Evolutionary conservation across 2,888 invertebrate species (phyloP).

Genomic region (Trichogramma evanescens): DNA sequence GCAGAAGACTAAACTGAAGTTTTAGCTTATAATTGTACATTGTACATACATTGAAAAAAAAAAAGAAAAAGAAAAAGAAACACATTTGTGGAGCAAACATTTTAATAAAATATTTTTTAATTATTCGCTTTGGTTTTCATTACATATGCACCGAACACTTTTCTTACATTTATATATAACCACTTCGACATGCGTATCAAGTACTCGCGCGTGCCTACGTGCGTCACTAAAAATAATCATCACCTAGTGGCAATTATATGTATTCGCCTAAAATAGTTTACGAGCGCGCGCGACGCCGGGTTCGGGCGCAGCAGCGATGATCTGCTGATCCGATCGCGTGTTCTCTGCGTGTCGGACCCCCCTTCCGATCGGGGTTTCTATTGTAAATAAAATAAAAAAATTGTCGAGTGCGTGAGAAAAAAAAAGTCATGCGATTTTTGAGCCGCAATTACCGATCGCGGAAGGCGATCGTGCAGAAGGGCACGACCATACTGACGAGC

Average conservation of each 20-base stretch:
- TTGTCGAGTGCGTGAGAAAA: neutral
- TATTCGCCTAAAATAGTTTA: slow-evolving; percentile 19
- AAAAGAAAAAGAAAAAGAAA: no score
- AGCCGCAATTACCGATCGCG: slow-evolving; percentile 1
- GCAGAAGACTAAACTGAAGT: slow-evolving; percentile 15
- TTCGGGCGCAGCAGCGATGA: slow-evolving; percentile 1
- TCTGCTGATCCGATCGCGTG: slow-evolving; percentile 10
- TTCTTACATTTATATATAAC: slow-evolving; percentile 20
- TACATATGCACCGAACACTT: slow-evolving; percentile 15
- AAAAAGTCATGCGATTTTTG: slow-evolving; percentile 14
- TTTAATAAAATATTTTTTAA: no score
- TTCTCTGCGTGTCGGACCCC: neutral
- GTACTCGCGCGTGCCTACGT: no score
- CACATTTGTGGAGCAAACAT: no score
- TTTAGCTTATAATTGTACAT: slow-evolving; percentile 19
- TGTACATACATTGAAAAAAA: slow-evolving; percentile 7
- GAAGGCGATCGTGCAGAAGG: slow-evolving; percentile 13
- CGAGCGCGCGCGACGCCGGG: neutral
- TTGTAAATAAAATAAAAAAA: no score
- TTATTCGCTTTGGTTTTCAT: slow-evolving; percentile 17
- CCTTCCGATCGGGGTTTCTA: no score
- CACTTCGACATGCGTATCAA: no score
- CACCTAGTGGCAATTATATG: no score
- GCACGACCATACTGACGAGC: slow-evolving; percentile 14
- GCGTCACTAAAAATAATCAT: no score